These are phyloP conservation scores for Eupithecia dodoneata DNA, from an alignment of 2,888 invertebrate genomes.

Conservation along the genomic window DNA sequence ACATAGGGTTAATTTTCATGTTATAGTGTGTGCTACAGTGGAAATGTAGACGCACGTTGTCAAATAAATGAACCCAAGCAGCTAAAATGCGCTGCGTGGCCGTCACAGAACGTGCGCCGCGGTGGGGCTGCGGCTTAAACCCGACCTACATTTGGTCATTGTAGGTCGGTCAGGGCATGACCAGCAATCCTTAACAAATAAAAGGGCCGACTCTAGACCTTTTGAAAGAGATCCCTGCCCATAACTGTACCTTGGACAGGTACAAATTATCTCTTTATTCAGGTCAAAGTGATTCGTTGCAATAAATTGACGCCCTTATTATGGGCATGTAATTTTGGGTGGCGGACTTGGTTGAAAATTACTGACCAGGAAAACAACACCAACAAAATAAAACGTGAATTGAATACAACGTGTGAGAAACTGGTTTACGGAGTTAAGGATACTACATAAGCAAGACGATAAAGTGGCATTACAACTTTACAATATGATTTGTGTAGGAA, in stretches of 20 bases:
- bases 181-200: not conserved
- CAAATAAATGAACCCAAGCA: no score
- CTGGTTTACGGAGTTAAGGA: not conserved
- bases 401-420: not conserved
- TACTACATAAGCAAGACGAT: not conserved
- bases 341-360: conserved; percentile 3
- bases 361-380: not conserved
- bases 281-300: not conserved
- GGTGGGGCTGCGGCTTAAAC: no score
- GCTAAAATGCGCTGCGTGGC: no score
- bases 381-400: not conserved
- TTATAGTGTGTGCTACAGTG: no score
- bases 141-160: no score
- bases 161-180: not conserved
- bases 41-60: no score
- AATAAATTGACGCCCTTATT: conserved; percentile 11
- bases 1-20: no score
- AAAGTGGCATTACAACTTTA: not conserved
- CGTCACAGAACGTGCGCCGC: no score
- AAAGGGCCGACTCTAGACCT: not conserved
- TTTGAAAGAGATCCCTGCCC: not conserved
- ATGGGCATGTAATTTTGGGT: conserved; percentile 4
- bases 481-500: no score
- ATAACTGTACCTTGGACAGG: not conserved
- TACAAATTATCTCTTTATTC: conserved; percentile 6